These are phyloP conservation scores for Octomys mimax DNA, from an alignment of 2,797 vertebrate genomes.

Conservation along the genomic window DNA sequence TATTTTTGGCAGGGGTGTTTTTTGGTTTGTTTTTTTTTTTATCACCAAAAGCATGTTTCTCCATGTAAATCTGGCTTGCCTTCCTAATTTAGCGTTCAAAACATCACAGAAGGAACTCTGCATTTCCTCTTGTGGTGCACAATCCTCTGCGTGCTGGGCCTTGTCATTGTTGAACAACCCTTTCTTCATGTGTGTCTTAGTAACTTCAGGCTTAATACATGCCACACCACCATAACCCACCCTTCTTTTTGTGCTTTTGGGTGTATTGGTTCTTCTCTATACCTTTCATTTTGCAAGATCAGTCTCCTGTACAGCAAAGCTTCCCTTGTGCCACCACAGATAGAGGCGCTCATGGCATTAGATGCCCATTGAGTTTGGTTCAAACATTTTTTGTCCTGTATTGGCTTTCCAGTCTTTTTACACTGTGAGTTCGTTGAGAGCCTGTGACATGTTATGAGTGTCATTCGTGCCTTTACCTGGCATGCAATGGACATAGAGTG, in stretches of 20 bases:
- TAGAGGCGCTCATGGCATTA: accelerated
- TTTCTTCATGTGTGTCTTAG: not conserved
- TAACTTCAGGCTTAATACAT: not conserved
- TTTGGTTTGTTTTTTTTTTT: not conserved
- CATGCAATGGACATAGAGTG: too few relatives aligned
- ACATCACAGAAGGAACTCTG: not conserved
- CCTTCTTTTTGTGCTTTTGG: not conserved
- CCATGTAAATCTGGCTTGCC: not conserved
- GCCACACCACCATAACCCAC: too few relatives aligned
- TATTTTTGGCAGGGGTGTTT: not conserved
- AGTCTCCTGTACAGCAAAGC: not conserved
- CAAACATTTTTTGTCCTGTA: not conserved
- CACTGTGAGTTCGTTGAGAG: not conserved
- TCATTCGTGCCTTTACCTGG: not conserved
- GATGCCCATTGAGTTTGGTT: not conserved
- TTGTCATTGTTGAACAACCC: not conserved
- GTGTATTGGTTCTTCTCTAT: not conserved
- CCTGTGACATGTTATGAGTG: not conserved
- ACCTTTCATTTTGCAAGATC: not conserved
- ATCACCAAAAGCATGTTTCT: not conserved
- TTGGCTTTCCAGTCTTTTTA: not conserved
- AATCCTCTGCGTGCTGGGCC: not conserved
- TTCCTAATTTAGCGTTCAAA: slow-evolving; percentile 17
- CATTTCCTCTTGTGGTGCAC: not conserved
- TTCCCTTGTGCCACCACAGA: not conserved